Conservation (phyloP, 2,797 vertebrate species). For the Mormyrus proboscirostris region DNA sequence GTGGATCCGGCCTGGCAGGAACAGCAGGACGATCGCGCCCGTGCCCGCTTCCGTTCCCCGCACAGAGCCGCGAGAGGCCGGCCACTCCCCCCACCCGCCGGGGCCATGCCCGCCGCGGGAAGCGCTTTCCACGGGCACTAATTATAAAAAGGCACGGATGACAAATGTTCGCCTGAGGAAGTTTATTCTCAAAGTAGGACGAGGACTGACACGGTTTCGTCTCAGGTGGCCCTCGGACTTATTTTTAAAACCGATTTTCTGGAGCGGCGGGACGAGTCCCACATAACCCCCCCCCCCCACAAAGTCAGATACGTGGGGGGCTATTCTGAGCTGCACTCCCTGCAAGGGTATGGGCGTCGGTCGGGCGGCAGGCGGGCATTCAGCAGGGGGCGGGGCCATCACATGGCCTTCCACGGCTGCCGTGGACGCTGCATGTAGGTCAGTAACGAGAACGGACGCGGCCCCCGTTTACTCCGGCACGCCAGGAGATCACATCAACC, state of each 20-base stretch:
- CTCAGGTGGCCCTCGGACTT: conserved; percentile 67
- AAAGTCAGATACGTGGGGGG: conserved; percentile 30
- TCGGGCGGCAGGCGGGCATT: background rate
- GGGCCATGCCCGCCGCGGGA: conserved; percentile 30
- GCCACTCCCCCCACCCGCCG: conserved; percentile 30
- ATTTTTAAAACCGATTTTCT: conserved; percentile 68
- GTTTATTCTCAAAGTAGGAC: conserved; percentile 62
- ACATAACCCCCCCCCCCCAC: conserved; percentile 38
- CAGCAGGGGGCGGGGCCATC: conserved; percentile 29
- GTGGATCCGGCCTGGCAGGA: conserved; percentile 25
- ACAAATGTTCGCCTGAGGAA: conserved; percentile 47
- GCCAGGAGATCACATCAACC: background rate
- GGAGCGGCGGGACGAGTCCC: conserved; percentile 58
- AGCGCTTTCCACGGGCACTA: conserved; percentile 35
- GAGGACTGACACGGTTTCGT: conserved; percentile 64
- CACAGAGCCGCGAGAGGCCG: conserved; percentile 25
- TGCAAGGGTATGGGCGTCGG: conserved; percentile 23
- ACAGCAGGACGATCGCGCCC: conserved; percentile 31
- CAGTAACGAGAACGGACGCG: conserved; percentile 48
- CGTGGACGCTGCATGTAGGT: conserved; percentile 45
- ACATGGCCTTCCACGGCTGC: conserved; percentile 30
- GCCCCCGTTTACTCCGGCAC: conserved; percentile 14
- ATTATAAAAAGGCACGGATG: conserved; percentile 41
- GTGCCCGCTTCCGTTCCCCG: conserved; percentile 28
- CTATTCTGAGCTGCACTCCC: conserved; percentile 25